Conservation (phyloP, 2,797 vertebrate genomes). For the Bufotes viridis region DNA sequence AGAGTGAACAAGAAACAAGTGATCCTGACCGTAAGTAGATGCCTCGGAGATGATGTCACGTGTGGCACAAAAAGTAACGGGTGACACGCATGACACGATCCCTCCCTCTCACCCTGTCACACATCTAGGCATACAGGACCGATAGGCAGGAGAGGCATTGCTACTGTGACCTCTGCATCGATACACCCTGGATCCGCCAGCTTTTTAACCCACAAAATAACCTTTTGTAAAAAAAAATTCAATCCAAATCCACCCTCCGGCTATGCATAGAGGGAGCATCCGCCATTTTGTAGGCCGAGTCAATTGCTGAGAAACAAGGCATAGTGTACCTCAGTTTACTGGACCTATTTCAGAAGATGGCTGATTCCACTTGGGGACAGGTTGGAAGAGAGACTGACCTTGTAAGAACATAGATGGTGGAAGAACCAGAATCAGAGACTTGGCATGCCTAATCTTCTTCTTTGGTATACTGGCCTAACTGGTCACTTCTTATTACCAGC, state of each 20-base stretch:
- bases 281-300: neutral
- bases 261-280: no score
- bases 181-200: constrained; percentile 78
- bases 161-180: constrained; percentile 79
- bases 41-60: constrained; percentile 75
- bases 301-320: neutral
- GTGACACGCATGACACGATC: constrained; percentile 72
- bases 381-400: constrained; percentile 26
- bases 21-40: constrained; percentile 97
- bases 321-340: neutral
- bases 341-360: neutral
- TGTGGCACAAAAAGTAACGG: constrained; percentile 72
- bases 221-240: neutral
- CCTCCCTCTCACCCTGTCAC: constrained; percentile 66
- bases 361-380: neutral
- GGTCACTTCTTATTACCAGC: no score
- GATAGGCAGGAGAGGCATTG: constrained; percentile 80
- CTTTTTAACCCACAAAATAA: constrained; percentile 6
- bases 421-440: neutral
- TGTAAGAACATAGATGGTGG: neutral
- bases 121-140: constrained; percentile 70
- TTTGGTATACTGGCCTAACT: neutral
- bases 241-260: neutral
- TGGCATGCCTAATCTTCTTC: neutral
- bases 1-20: constrained; percentile 94